Evolutionary conservation across 2,797 vertebrate genomes (phyloP).

Genomic region (Gallirallus australis): DNA sequence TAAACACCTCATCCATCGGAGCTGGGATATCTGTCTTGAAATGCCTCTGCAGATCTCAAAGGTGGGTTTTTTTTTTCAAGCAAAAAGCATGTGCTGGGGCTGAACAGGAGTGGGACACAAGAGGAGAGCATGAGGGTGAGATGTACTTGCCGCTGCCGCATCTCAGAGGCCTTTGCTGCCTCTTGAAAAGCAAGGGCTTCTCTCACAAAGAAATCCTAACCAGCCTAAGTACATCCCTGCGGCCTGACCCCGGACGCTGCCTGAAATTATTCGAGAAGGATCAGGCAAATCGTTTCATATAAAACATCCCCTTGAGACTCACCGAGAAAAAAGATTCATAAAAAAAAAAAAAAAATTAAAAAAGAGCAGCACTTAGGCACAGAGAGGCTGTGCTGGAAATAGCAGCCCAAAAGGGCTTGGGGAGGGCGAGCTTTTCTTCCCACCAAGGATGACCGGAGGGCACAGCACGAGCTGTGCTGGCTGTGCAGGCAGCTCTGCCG

Average conservation of each 20-base stretch:
- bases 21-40: not conserved
- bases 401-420: not conserved
- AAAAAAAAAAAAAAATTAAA: not conserved
- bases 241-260: not conserved
- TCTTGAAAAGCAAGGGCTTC: not conserved
- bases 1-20: constrained; percentile 3
- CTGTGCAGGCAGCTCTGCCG: not conserved
- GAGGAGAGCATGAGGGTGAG: not conserved
- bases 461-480: not conserved
- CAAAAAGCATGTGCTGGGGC: not conserved
- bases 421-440: not conserved
- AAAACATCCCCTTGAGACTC: not conserved
- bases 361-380: not conserved
- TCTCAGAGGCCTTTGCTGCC: not conserved
- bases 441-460: fast-evolving
- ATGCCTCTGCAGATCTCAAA: not conserved
- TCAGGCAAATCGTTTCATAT: not conserved
- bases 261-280: not conserved
- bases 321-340: not conserved
- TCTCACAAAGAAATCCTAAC: not conserved
- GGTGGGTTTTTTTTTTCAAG: not conserved
- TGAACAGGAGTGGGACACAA: not conserved
- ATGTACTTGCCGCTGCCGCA: not conserved
- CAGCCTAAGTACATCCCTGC: not conserved
- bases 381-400: not conserved